Percentiles rank a stretch among this genome's conserved stretches.
Conservation (phyloP, 2,888 invertebrate species). For the Meteorus colon region DNA sequence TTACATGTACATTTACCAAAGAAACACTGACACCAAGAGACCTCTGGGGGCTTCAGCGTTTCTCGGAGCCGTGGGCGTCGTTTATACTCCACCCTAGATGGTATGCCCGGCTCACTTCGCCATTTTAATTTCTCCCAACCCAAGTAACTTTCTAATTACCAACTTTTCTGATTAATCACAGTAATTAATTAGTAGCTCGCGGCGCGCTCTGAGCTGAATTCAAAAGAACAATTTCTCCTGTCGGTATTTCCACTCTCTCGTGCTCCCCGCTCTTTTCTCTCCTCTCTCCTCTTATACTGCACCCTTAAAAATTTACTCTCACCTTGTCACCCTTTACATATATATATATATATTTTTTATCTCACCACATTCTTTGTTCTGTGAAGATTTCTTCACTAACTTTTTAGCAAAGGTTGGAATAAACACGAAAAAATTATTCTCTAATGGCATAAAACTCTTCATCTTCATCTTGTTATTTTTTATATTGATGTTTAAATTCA, state of each 20-base stretch:
- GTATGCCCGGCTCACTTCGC: slow-evolving; percentile 60
- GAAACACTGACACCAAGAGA: neutral
- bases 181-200: slow-evolving; percentile 76
- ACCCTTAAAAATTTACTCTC: slow-evolving; percentile 23
- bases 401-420: no score
- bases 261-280: slow-evolving; percentile 19
- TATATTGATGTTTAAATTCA: neutral
- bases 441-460: no score
- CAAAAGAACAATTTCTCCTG: slow-evolving; percentile 48
- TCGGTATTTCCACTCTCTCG: slow-evolving; percentile 39
- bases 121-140: slow-evolving; percentile 74
- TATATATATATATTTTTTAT: neutral
- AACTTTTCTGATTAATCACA: slow-evolving; percentile 78
- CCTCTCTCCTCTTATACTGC: slow-evolving; percentile 1
- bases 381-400: no score
- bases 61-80: slow-evolving; percentile 47
- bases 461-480: slow-evolving; percentile 13
- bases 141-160: slow-evolving; percentile 77
- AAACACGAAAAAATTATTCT: no score
- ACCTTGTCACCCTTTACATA: slow-evolving; percentile 3
- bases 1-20: no score
- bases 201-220: slow-evolving; percentile 41
- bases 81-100: slow-evolving; percentile 48
- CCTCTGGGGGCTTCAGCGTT: neutral
- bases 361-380: neutral